Evolutionary conservation across 1,140 invertebrate genomes (phyloP), one percentile per base, ranked within the genome.

Genomic region (Maniola jurtina): DNA sequence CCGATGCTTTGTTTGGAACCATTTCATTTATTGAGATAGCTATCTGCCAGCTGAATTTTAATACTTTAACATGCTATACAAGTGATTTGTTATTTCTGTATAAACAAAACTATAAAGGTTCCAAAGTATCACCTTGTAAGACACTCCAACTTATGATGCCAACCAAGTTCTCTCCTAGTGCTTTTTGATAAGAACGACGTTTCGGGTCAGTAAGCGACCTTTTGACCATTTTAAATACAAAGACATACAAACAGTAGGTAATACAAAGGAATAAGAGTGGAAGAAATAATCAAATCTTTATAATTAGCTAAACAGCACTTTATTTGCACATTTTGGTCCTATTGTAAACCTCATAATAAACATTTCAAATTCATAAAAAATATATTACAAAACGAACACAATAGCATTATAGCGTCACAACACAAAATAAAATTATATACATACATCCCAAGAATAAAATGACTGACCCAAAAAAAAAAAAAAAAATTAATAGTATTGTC

Each of bases 251-350:
- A 25, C 25, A 25, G 25, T 25, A 25, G 25, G 1, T 45, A 45
- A 8, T 8, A 13, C 13, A 45, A 45, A 45, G 13, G 5, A 45
- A 45, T 13, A 13, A 45, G 25, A 25, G 25, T 25, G 4, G 25
- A 25, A 25, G 25, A 25, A 25, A 25, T 25, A 25, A 25, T 25
- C 4, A n/a, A 9, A 5, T n/a, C 5, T 13, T 13, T 11, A 8
- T 15, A n/a, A 40, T 61, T 61, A 47, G 36, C 35, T 61, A 61
- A 61, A 52, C 48, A 61, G 60, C 60, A 61, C 47, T 61, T 61
- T 61, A 61, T 61, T 61, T 61, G 48, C 55, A 56, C 56, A 64
- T 56, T 59, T 65, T 65, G 63, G 63, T 65, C 63, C 63, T 65
- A 59, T 65, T 59, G 36, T 56, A 38, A 55, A 15, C 52, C 36